Base-by-base conservation (phyloP, 2,888 invertebrate genomes). In the Clunio marinus region DNA sequence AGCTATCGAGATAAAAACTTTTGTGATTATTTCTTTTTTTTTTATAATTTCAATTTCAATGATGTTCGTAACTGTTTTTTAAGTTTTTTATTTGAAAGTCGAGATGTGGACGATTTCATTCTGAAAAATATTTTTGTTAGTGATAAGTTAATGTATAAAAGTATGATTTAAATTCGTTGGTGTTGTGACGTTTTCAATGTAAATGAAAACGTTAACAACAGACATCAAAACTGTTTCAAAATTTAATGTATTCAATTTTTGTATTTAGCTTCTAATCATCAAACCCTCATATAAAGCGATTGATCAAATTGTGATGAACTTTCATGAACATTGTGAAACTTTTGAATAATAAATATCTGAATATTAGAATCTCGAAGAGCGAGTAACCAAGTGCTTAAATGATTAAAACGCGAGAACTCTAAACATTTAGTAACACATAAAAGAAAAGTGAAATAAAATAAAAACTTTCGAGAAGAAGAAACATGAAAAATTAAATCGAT, bases 261-360 rank as follows among this genome's bases (percentile, higher is more conserved):
- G n/a, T n/a, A n/a, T 57, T 13, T 57, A 57, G 57, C 15, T 13
- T 27, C 27, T 27, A 57, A 41, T 41, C 63, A 63, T 63, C 63
- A 45, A 46, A 35, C 15, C 32, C 62, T 46, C 60, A 27, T 46
- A 63, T 46, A 37, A 22, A 60, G 2, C 32, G 35, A 63, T n/a
- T n/a, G n/a, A n/a, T 41, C 27, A 15, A 63, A 63, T 46, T 63
- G 63, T 63, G 63, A 63, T 63, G 27, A 63, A 60, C 17, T 17
- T 60, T 37, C 37, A 60, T 28, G 15, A 13, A 60, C 20, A 37
- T 41, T 20, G 25, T 28, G 28, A 35, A 60, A 60, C 17, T 45
- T 7, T 60, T 22, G 28, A 22, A 32, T 22, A 24, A 60, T 46
- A 46, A 46, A n/a, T n/a, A n/a, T n/a, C n/a, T n/a, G n/a, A n/a